Evolutionary conservation across 1,140 invertebrate genomes (phyloP).

Genomic region (Cydia strobilella): DNA sequence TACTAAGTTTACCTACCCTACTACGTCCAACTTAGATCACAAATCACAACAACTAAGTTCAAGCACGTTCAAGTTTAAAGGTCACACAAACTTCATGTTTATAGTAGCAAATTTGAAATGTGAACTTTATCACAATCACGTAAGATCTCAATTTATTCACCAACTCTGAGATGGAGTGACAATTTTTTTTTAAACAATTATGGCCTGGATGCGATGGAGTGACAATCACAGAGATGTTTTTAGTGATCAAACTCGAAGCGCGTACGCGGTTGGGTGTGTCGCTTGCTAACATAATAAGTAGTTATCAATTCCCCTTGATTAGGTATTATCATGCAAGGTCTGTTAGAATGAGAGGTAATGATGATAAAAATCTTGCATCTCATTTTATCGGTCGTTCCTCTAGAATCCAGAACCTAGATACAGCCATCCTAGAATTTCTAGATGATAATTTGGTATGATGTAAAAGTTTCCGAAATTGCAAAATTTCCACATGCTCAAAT

Average conservation of each 20-base stretch:
- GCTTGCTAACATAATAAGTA: neutral
- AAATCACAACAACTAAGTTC: neutral
- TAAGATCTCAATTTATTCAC: neutral
- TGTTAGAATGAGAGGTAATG: too few relatives aligned
- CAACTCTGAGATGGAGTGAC: neutral
- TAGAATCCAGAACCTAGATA: too few relatives aligned
- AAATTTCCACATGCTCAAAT: too few relatives aligned
- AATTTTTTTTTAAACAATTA: too few relatives aligned
- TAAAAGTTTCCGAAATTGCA: too few relatives aligned
- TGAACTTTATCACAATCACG: neutral
- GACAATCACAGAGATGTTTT: conserved; percentile 6
- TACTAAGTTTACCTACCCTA: neutral
- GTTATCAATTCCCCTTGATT: neutral
- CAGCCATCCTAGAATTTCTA: too few relatives aligned
- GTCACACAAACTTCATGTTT: neutral
- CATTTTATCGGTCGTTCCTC: too few relatives aligned
- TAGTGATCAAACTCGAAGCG: neutral
- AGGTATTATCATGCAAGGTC: neutral
- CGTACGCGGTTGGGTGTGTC: neutral
- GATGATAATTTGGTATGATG: too few relatives aligned
- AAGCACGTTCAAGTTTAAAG: neutral
- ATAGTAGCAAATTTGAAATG: neutral
- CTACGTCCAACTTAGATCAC: neutral
- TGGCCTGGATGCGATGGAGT: neutral
- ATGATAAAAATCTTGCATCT: too few relatives aligned